A percentile compares a stretch with the other conserved stretches of the same genome.
Conservation (phyloP, 2,797 vertebrate species). For the Pseudochirops corinnae region DNA sequence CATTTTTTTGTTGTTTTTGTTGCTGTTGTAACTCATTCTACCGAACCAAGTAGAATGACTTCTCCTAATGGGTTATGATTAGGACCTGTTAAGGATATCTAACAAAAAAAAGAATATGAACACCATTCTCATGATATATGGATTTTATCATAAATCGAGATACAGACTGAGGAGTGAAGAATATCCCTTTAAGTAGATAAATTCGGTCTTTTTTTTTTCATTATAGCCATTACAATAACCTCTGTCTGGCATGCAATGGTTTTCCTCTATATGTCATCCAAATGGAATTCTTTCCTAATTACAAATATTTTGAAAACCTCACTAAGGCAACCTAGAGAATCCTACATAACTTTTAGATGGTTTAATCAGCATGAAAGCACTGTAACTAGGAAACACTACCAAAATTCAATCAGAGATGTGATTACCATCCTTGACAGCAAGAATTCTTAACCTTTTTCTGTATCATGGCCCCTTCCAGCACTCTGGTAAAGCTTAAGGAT, state of each 20-base stretch:
- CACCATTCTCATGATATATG: background rate
- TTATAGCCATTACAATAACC: background rate
- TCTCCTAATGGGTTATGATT: slow-evolving; percentile 19
- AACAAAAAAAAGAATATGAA: slow-evolving; percentile 1
- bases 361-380: background rate
- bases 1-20: background rate
- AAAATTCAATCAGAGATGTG: background rate
- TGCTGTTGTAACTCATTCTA: background rate
- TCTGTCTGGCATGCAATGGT: background rate
- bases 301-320: background rate
- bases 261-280: background rate
- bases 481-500: background rate
- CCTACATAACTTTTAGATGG: background rate
- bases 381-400: background rate
- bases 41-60: background rate
- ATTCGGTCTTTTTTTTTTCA: background rate
- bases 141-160: slow-evolving; percentile 30
- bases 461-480: background rate
- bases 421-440: background rate
- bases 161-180: background rate
- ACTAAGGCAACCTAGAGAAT: background rate
- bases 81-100: background rate
- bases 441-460: background rate
- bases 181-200: background rate
- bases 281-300: background rate